Evolutionary conservation across 2,113 vertebrate species (phyloP), one percentile per base, ranked within the genome.

Genomic region (Ctenodactylus gundi): DNA sequence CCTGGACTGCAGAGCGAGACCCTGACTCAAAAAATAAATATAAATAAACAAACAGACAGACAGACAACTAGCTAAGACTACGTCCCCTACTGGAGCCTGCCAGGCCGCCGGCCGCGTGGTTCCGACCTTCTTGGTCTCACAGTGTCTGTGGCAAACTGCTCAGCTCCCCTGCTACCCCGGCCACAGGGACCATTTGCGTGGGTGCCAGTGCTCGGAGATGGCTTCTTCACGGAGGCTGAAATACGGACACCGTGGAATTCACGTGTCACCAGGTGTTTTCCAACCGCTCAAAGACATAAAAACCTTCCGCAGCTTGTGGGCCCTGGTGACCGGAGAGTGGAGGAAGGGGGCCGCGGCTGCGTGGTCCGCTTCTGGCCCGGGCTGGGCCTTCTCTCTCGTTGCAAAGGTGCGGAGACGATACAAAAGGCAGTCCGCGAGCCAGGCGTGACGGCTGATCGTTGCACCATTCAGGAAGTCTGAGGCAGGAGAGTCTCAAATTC

Each of bases 111-210:
- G n/a, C n/a, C n/a, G n/a, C n/a, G n/a, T n/a, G n/a, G n/a, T n/a
- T n/a, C n/a, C n/a, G n/a, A n/a, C n/a, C n/a, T n/a, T n/a, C n/a
- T n/a, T n/a, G n/a, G n/a, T n/a, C n/a, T n/a, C n/a, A n/a, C n/a
- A n/a, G n/a, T n/a, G 8, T 46, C 27, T 65, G 29, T 20, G 10
- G 3, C 31, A n/a, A 4, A 15, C 8, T 27, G 6, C 29, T 85
- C 21, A 20, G 0, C 2, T 62, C 57, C 18, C 23, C n/a, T 2
- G 14, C 9, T 4, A 12, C 14, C 5, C 25, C 29, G 44, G 3
- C 65, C 64, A 36, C 1, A 11, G 51, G 3, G 6, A 13, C 4
- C 3, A n/a, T n/a, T n/a, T n/a, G n/a, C 10, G 1, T 3, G 6
- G 0, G 10, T 1, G 15, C 62, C 31, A 25, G 9, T 7, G 15